Evolutionary conservation across 2,888 invertebrate species (phyloP).

Genomic region (Argyresthia goedartella): DNA sequence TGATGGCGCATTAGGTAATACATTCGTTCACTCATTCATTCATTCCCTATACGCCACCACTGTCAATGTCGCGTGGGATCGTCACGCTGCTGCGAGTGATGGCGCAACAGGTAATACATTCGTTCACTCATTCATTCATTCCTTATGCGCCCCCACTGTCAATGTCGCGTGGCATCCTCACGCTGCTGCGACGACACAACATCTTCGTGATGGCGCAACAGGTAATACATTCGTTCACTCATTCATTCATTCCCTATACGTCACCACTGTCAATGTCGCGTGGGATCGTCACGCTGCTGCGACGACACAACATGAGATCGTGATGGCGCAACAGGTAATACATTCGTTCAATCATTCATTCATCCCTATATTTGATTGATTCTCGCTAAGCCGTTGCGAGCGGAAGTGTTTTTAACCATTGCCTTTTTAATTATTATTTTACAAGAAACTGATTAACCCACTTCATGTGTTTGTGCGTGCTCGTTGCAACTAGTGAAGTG

Average conservation of each 20-base stretch:
- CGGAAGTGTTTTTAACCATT: too few relatives aligned
- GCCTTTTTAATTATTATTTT: too few relatives aligned
- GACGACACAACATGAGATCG: slow-evolving; percentile 94
- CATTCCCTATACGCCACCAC: too few relatives aligned
- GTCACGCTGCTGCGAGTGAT: too few relatives aligned
- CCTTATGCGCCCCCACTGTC: too few relatives aligned
- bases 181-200: slow-evolving; percentile 90
- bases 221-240: slow-evolving; percentile 57
- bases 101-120: neutral
- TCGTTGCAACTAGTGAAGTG: too few relatives aligned
- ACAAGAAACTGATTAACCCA: too few relatives aligned
- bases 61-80: neutral
- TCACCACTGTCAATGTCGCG: neutral
- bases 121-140: too few relatives aligned
- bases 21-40: neutral
- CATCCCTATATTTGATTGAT: too few relatives aligned
- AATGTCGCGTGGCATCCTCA: too few relatives aligned
- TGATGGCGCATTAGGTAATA: slow-evolving; percentile 84
- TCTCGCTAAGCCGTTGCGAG: too few relatives aligned
- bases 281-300: slow-evolving; percentile 67
- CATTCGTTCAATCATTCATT: neutral
- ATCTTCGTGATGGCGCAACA: slow-evolving; percentile 89
- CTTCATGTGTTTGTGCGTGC: too few relatives aligned
- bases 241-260: neutral
- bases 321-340: slow-evolving; percentile 84